Conservation (phyloP, 2,797 vertebrate species). For the Phataginus tetradactyla region DNA sequence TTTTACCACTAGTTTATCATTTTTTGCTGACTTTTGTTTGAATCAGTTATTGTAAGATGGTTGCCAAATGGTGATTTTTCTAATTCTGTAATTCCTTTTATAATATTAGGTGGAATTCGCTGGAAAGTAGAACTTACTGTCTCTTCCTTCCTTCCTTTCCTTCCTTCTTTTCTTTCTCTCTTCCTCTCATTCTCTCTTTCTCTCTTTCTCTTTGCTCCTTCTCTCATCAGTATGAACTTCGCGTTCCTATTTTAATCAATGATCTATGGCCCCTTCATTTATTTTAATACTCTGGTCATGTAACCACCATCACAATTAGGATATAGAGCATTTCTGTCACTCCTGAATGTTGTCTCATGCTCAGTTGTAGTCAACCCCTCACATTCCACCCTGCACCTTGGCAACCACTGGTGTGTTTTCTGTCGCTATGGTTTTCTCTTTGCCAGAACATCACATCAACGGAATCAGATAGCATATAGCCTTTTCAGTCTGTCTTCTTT, state of each 20-base stretch:
- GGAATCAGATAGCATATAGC: not conserved
- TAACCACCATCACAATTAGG: not conserved
- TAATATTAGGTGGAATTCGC: not conserved
- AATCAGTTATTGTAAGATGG: not conserved
- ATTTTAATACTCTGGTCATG: not conserved
- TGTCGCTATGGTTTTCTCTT: not conserved
- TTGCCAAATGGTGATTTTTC: not conserved
- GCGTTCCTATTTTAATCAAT: not conserved
- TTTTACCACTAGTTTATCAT: not conserved
- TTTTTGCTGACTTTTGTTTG: conserved; percentile 19
- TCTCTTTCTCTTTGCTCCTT: not conserved
- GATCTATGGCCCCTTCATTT: not conserved
- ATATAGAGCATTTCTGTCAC: not conserved
- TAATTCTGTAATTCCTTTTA: not conserved
- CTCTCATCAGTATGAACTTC: not conserved
- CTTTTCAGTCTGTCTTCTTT: not conserved
- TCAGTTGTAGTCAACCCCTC: not conserved
- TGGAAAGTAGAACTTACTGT: not conserved
- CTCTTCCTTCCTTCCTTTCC: not conserved
- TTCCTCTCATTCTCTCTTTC: no score
- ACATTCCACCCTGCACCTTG: not conserved
- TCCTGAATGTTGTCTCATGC: not conserved
- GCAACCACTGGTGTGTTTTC: not conserved
- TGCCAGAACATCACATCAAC: not conserved
- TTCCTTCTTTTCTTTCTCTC: no score